Evolutionary conservation across 2,113 vertebrate genomes (phyloP).

Genomic region (Neogobius melanostomus): DNA sequence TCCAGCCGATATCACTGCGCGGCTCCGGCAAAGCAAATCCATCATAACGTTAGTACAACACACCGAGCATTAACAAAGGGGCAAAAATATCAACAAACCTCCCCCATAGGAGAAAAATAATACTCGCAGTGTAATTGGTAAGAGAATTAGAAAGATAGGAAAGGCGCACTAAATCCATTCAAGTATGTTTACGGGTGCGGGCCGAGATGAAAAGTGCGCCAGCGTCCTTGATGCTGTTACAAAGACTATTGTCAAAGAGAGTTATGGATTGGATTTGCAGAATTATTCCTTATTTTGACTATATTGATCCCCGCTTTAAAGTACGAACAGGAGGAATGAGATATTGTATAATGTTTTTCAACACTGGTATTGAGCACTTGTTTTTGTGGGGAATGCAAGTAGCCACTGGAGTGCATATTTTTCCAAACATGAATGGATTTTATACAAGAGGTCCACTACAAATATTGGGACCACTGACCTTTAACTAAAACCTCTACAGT

Average conservation of each 20-base stretch:
- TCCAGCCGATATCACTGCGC: slow-evolving; percentile 66
- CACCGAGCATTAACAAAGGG: slow-evolving; percentile 57
- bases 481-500: too few relatives aligned
- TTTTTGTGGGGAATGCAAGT: not conserved
- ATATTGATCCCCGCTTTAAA: slow-evolving; percentile 38
- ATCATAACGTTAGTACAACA: slow-evolving; percentile 51
- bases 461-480: too few relatives aligned
- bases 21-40: slow-evolving; percentile 57
- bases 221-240: slow-evolving; percentile 47
- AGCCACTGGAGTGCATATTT: too few relatives aligned
- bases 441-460: too few relatives aligned
- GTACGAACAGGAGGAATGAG: not conserved
- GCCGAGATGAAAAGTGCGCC: slow-evolving; percentile 42
- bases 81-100: slow-evolving; percentile 42
- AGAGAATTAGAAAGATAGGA: slow-evolving; percentile 59
- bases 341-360: slow-evolving; percentile 11
- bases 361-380: not conserved
- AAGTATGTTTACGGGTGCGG: slow-evolving; percentile 44
- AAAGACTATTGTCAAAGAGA: slow-evolving; percentile 47
- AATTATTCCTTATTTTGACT: slow-evolving; percentile 30
- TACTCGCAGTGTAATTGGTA: slow-evolving; percentile 50
- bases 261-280: slow-evolving; percentile 50
- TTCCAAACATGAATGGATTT: too few relatives aligned
- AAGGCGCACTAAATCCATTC: slow-evolving; percentile 62
- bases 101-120: slow-evolving; percentile 51